phyloP scores from a whole-genome alignment of 2,888 invertebrate genomes.

The Andricus curvator region DNA sequence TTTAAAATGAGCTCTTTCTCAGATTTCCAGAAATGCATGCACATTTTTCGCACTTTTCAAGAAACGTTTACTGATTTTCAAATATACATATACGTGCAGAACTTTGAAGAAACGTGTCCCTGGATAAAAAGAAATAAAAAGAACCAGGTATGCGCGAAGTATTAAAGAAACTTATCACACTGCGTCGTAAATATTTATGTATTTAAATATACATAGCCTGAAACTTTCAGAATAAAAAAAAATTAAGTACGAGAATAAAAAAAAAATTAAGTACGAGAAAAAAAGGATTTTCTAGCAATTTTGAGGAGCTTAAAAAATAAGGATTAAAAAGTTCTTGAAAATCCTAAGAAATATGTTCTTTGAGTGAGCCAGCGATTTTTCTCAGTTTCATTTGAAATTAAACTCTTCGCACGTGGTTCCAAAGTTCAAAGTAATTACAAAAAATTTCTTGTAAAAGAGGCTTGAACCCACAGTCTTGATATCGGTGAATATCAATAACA shows the following conservation, averaged over 20 bases:
- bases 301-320: no score
- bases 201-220: background rate
- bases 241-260: background rate
- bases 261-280: background rate
- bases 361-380: no score
- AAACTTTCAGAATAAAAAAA: background rate
- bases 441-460: no score
- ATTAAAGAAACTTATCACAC: constrained; percentile 19
- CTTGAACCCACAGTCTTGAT: no score
- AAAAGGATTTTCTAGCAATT: background rate
- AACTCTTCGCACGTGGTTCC: no score
- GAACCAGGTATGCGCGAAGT: constrained; percentile 1
- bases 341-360: no score
- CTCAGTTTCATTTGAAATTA: no score
- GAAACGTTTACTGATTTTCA: constrained; percentile 19
- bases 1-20: background rate
- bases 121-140: background rate
- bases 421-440: no score
- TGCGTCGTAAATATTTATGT: background rate
- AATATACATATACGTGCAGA: background rate
- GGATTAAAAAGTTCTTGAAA: no score
- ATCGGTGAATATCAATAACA: no score
- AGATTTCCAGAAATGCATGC: background rate
- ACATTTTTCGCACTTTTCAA: background rate
- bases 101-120: constrained; percentile 24